phyloP scores from a whole-genome alignment of 37 sponge, comb jelly and placozoan species.

The Diacarnus erythraeanus region DNA sequence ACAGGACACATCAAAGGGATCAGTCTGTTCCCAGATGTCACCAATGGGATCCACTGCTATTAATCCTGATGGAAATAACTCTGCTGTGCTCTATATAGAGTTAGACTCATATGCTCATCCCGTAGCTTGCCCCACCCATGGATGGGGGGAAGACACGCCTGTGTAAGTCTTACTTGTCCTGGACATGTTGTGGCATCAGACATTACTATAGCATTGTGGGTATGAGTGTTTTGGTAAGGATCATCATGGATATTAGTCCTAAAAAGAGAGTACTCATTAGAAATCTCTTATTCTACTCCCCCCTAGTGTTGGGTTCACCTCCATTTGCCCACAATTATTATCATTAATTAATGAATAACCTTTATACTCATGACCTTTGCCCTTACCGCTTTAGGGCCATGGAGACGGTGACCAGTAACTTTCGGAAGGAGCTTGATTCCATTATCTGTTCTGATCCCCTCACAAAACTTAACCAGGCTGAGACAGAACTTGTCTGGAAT shows the following conservation, averaged over 20 bases:
- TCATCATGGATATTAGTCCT: no score
- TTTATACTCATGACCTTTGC: neutral
- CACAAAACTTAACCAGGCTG: constrained; percentile 40
- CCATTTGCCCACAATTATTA: no score
- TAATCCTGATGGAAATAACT: constrained; percentile 81
- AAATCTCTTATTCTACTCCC: no score
- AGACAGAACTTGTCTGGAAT: constrained; percentile 71
- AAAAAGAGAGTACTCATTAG: no score
- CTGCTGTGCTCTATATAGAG: constrained; percentile 76
- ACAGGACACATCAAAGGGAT: constrained; percentile 7
- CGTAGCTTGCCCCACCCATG: constrained; percentile 81
- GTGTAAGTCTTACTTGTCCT: constrained; percentile 22
- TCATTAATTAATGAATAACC: neutral
- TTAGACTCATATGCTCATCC: constrained; percentile 87
- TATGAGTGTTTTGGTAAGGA: no score
- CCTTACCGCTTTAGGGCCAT: neutral
- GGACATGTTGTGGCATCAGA: constrained; percentile 2
- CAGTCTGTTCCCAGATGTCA: constrained; percentile 30
- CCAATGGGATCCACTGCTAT: constrained; percentile 79
- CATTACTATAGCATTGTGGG: no score
- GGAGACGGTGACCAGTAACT: neutral
- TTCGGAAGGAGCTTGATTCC: constrained; percentile 50
- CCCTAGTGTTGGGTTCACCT: no score
- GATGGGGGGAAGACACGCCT: constrained; percentile 42
- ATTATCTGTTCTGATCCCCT: constrained; percentile 67